Evolutionary conservation across 1,140 invertebrate species (phyloP).

Genomic region (Sinonovacula constricta): DNA sequence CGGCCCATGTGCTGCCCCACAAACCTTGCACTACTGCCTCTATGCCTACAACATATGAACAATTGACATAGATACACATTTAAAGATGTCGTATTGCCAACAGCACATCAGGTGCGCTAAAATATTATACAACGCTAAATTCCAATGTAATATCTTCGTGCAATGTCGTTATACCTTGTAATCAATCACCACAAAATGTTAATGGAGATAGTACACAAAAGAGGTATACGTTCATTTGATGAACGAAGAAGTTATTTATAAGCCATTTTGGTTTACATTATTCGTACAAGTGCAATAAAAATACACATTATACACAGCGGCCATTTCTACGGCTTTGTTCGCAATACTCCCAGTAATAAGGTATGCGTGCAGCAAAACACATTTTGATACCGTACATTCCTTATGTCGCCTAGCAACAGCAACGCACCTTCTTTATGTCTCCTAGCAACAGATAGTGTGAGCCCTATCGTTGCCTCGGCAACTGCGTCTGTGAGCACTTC

Average conservation of each 20-base stretch:
- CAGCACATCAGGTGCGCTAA: background rate
- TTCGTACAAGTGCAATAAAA: background rate
- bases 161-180: too few relatives aligned
- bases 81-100: background rate
- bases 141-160: too few relatives aligned
- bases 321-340: background rate
- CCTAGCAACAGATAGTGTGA: conserved; percentile 89
- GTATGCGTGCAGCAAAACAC: background rate
- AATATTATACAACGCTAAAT: background rate
- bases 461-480: conserved; percentile 91
- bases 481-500: conserved; percentile 95
- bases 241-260: background rate
- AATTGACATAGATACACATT: background rate
- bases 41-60: conserved; percentile 8
- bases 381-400: background rate
- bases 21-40: conserved; percentile 63
- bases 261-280: background rate
- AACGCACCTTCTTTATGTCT: conserved; percentile 87
- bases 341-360: background rate
- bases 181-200: too few relatives aligned
- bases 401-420: background rate
- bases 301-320: background rate
- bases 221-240: background rate
- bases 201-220: background rate
- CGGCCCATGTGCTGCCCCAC: conserved; percentile 89